Evolutionary conservation across 2,888 invertebrate species (phyloP).

Genomic region (Dryobotodes eremita): DNA sequence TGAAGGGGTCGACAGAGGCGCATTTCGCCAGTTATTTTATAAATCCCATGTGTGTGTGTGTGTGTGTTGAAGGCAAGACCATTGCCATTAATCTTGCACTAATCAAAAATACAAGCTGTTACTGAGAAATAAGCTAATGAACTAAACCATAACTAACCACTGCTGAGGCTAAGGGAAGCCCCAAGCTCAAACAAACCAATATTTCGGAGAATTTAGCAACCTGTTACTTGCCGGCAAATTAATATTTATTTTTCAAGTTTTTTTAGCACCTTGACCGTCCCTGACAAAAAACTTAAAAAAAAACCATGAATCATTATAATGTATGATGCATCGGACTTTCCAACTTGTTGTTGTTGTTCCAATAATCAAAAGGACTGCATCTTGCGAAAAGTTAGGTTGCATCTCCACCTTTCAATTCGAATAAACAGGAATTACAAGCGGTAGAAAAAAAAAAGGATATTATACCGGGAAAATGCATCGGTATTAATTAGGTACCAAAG

Average conservation of each 20-base stretch:
- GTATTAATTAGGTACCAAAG: not conserved
- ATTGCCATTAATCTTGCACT: not conserved
- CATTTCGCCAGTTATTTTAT: not conserved
- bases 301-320: not conserved
- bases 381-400: no score
- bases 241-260: not conserved
- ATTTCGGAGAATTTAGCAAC: conserved; percentile 7
- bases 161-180: not conserved
- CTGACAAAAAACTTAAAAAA: not conserved
- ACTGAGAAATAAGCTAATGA: not conserved
- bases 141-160: not conserved
- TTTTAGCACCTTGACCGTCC: not conserved
- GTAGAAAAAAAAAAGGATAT: not conserved
- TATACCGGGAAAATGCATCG: not conserved
- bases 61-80: not conserved
- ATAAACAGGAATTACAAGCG: not conserved
- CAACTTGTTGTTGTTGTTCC: not conserved
- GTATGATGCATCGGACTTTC: not conserved
- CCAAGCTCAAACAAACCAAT: not conserved
- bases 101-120: not conserved
- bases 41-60: not conserved
- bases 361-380: no score
- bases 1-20: no score
- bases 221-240: not conserved
- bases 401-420: no score